A percentile compares a stretch with the other conserved stretches of the same genome.
phyloP scores from a whole-genome alignment of 2,888 invertebrate species.

The Tineola bisselliella region DNA sequence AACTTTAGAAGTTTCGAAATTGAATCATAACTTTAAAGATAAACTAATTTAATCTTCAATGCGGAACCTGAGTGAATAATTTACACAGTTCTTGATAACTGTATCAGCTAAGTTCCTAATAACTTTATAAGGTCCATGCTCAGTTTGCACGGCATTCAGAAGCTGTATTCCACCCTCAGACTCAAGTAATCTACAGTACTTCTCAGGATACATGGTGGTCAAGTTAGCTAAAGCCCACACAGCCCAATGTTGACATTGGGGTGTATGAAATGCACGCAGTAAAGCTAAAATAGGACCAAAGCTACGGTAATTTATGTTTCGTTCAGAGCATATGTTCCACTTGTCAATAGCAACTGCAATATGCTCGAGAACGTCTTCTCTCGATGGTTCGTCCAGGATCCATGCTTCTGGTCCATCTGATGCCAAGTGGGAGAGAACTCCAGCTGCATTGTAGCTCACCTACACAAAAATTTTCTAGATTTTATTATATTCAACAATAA shows the following conservation, averaged over 20 bases:
- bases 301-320: slow-evolving; percentile 97
- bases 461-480: slow-evolving; percentile 26
- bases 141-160: slow-evolving; percentile 53
- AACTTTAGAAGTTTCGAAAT: too few relatives aligned
- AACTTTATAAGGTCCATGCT: slow-evolving; percentile 70
- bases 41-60: not conserved
- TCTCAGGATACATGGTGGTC: slow-evolving; percentile 89
- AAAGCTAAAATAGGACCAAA: slow-evolving; percentile 94
- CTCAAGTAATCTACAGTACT: slow-evolving; percentile 90
- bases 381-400: slow-evolving; percentile 76
- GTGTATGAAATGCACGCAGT: slow-evolving; percentile 83
- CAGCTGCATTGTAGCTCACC: slow-evolving; percentile 95
- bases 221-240: slow-evolving; percentile 97
- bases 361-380: slow-evolving; percentile 76
- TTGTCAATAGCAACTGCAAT: slow-evolving; percentile 85
- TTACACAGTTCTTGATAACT: slow-evolving; percentile 74
- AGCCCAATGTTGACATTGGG: slow-evolving; percentile 95
- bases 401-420: slow-evolving; percentile 90
- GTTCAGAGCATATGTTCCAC: slow-evolving; percentile 87
- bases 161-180: slow-evolving; percentile 85
- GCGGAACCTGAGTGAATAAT: slow-evolving; percentile 18
- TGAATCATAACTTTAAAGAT: too few relatives aligned
- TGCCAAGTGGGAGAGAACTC: slow-evolving; percentile 94
- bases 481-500: too few relatives aligned
- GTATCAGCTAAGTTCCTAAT: slow-evolving; percentile 75